Evolutionary conservation across 2,797 vertebrate genomes (phyloP).

Genomic region (Labeo calbasu): DNA sequence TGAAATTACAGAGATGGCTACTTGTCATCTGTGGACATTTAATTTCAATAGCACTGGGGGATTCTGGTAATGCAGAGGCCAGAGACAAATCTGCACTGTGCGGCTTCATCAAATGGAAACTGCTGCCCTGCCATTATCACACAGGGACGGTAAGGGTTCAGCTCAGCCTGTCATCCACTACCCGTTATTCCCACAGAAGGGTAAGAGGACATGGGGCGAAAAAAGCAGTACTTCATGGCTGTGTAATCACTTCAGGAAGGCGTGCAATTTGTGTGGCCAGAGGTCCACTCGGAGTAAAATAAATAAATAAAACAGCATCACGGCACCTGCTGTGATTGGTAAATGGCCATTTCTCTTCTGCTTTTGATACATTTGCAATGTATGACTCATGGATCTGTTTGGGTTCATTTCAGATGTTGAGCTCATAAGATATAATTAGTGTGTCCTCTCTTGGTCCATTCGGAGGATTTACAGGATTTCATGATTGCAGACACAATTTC

Average conservation of each 20-base stretch:
- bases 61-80: conserved; percentile 57
- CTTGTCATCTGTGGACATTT: conserved; percentile 61
- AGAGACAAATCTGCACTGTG: conserved; percentile 70
- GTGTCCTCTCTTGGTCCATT: conserved; percentile 31
- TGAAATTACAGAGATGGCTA: conserved; percentile 31
- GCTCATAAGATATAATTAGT: conserved; percentile 15
- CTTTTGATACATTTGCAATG: not conserved
- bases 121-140: conserved; percentile 72
- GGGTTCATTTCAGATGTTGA: conserved; percentile 18
- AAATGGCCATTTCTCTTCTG: not conserved
- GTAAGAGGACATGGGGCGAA: conserved; percentile 52
- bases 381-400: not conserved
- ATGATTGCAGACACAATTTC: conserved; percentile 29
- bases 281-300: conserved; percentile 52
- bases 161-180: conserved; percentile 65
- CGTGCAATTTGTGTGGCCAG: conserved; percentile 66
- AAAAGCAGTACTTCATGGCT: conserved; percentile 65
- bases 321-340: conserved; percentile 18
- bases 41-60: conserved; percentile 60
- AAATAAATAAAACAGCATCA: conserved; percentile 15
- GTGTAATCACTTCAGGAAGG: conserved; percentile 69
- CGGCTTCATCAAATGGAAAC: conserved; percentile 73
- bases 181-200: conserved; percentile 59
- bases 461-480: conserved; percentile 6
- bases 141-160: conserved; percentile 61